A percentile compares a stretch with the other conserved stretches of the same genome.
Conservation (phyloP, 2,797 vertebrate genomes). For the Manis crassicaudata region DNA sequence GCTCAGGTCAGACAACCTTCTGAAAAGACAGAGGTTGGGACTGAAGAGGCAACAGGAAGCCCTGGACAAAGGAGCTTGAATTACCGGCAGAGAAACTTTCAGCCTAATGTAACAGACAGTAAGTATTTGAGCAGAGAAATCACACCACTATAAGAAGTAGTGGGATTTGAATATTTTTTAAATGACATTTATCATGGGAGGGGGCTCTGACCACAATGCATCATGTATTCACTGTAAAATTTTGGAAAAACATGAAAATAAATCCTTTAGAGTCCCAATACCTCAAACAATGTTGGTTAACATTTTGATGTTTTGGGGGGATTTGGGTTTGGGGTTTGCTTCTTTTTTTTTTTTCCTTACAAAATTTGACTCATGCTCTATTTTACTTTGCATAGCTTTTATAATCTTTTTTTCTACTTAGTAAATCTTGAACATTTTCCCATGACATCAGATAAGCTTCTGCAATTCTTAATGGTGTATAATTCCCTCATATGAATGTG, state of each 20-base stretch:
- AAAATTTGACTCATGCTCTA: neutral
- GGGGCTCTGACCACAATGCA: neutral
- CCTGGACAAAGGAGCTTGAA: neutral
- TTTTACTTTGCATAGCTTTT: neutral
- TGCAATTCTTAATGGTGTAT: neutral
- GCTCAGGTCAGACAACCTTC: neutral
- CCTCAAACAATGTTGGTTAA: neutral
- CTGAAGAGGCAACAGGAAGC: neutral
- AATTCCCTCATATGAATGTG: neutral
- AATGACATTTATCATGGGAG: neutral
- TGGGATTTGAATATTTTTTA: neutral
- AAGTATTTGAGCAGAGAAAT: neutral
- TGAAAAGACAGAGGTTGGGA: neutral
- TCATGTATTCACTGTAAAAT: neutral
- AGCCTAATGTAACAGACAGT: neutral
- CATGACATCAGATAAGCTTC: neutral
- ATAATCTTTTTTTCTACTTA: neutral
- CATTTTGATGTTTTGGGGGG: neutral
- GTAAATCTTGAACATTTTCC: constrained; percentile 1
- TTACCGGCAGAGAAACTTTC: neutral
- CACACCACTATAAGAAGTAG: neutral
- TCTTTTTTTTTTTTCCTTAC: neutral
- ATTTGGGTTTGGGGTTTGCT: neutral
- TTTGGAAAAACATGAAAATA: neutral
- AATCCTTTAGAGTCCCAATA: neutral